A percentile compares a stretch with the other conserved stretches of the same genome.
These are phyloP conservation scores for Nomada fabriciana DNA, from an alignment of 2,888 invertebrate species.

Conservation along the genomic window DNA sequence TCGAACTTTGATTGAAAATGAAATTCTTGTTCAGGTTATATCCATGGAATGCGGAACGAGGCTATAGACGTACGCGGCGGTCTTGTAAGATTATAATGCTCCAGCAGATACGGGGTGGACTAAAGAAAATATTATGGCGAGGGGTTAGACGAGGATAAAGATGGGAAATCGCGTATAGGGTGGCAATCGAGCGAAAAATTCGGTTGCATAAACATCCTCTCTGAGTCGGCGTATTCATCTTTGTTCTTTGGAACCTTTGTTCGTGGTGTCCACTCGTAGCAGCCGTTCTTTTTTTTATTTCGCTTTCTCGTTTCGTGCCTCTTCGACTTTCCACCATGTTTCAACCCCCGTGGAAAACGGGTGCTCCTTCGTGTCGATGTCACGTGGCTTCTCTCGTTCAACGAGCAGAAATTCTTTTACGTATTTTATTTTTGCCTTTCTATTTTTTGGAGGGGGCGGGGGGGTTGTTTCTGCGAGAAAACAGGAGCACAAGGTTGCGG, in stretches of 20 bases:
- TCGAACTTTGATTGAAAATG: constrained; percentile 36
- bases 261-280: background rate
- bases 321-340: background rate
- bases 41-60: constrained; percentile 16
- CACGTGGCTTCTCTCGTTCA: background rate
- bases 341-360: constrained; percentile 15
- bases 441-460: too few relatives aligned
- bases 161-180: constrained; percentile 59
- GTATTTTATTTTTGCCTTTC: constrained; percentile 21
- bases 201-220: constrained; percentile 75
- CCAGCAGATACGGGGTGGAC: constrained; percentile 34
- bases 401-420: constrained; percentile 11
- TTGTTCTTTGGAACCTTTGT: background rate
- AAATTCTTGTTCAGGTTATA: constrained; percentile 18
- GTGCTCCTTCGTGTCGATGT: constrained; percentile 34
- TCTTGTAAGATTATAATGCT: constrained; percentile 15
- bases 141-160: constrained; percentile 15
- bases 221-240: constrained; percentile 41
- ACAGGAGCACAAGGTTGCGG: background rate
- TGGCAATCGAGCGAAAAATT: constrained; percentile 76
- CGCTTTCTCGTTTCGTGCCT: background rate
- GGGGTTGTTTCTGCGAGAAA: background rate
- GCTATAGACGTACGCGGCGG: background rate
- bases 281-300: background rate
- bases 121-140: constrained; percentile 52